phyloP scores from a whole-genome alignment of 2,888 invertebrate species.

The Limulus polyphemus region DNA sequence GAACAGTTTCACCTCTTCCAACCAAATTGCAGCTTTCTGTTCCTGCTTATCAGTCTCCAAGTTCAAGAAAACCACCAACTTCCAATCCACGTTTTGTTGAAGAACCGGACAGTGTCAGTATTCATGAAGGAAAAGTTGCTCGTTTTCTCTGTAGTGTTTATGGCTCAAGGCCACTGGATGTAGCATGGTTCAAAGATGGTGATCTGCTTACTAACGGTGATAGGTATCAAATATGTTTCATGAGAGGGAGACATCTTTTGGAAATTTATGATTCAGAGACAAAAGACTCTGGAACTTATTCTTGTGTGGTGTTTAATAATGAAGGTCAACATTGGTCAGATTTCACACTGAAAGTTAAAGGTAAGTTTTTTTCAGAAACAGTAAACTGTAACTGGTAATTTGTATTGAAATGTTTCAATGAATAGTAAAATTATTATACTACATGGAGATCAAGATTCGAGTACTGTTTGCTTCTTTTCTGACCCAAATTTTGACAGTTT shows the following conservation, averaged over 20 bases:
- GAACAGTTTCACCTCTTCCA: background rate
- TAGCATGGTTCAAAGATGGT: constrained; percentile 28
- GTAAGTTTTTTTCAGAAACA: constrained; percentile 13
- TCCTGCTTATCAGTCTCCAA: constrained; percentile 1
- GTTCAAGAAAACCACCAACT: background rate
- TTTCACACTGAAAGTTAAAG: constrained; percentile 26
- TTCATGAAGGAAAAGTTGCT: constrained; percentile 20
- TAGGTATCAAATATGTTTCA: constrained; percentile 21
- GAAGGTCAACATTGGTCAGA: constrained; percentile 27
- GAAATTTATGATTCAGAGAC: constrained; percentile 28
- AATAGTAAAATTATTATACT: no score
- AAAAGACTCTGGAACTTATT: constrained; percentile 33
- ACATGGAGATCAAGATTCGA: no score
- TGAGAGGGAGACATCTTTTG: constrained; percentile 24
- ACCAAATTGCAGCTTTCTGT: background rate
- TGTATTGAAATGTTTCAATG: no score
- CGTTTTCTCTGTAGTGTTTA: constrained; percentile 16
- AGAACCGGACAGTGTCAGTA: constrained; percentile 11
- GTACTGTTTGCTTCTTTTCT: no score
- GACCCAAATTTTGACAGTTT: no score
- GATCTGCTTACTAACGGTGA: constrained; percentile 20
- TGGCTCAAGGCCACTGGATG: constrained; percentile 19
- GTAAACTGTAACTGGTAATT: no score
- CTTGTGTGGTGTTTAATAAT: constrained; percentile 28
- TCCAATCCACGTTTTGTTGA: constrained; percentile 3